Evolutionary conservation across 2,888 invertebrate genomes (phyloP).

Genomic region (Drosophila histrio): DNA sequence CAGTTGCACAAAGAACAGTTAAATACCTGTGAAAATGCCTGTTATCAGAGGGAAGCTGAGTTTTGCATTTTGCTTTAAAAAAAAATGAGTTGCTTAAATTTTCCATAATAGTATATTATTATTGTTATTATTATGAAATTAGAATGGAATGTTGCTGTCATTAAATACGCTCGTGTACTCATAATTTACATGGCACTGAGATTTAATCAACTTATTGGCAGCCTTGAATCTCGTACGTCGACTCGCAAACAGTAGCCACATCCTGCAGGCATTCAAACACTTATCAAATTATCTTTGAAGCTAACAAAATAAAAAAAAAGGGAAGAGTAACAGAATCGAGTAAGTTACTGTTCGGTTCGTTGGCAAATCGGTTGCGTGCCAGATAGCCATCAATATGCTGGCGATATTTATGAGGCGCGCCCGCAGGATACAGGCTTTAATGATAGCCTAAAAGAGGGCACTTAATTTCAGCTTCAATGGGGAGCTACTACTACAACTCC

Average conservation of each 20-base stretch:
- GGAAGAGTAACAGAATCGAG: background rate
- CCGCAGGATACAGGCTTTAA: constrained; percentile 78
- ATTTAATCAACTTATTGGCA: constrained; percentile 17
- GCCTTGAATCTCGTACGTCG: constrained; percentile 19
- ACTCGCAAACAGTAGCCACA: constrained; percentile 48
- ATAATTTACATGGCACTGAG: constrained; percentile 16
- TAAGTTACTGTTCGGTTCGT: constrained; percentile 16
- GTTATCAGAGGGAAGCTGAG: background rate
- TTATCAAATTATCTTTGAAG: constrained; percentile 72
- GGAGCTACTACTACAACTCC: constrained; percentile 29
- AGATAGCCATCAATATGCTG: constrained; percentile 78
- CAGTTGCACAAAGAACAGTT: background rate
- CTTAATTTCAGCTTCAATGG: constrained; percentile 69
- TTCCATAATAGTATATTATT: background rate
- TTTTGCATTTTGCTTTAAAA: background rate
- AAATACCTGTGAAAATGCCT: background rate
- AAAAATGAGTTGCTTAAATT: background rate
- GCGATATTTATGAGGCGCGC: constrained; percentile 80
- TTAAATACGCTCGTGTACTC: background rate
- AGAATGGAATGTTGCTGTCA: background rate
- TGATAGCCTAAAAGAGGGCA: constrained; percentile 76
- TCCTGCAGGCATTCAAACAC: constrained; percentile 65
- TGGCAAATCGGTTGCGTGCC: constrained; percentile 64
- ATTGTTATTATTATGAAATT: background rate
- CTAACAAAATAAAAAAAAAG: background rate